Conservation (phyloP, 2,888 invertebrate genomes). For the Cephus pulcher region DNA sequence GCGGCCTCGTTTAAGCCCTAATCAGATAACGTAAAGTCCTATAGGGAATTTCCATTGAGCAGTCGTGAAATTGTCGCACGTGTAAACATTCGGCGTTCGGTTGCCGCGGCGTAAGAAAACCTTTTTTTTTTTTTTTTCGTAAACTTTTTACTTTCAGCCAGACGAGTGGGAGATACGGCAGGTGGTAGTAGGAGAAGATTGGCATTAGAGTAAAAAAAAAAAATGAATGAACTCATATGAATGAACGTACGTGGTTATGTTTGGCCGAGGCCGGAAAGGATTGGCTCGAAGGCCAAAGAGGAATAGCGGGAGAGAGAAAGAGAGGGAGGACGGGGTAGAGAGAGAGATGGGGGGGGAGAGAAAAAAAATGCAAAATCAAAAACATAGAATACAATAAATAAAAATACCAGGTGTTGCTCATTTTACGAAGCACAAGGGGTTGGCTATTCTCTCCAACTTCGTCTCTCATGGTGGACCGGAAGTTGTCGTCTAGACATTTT, state of each 20-base stretch:
- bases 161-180: background rate
- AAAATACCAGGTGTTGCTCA: constrained; percentile 37
- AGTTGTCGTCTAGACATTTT: constrained; percentile 59
- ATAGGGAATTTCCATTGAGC: background rate
- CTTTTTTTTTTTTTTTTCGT: background rate
- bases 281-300: constrained; percentile 36
- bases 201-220: too few species aligned
- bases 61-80: background rate
- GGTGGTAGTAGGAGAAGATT: background rate
- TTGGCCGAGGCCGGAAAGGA: constrained; percentile 42
- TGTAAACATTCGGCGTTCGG: background rate
- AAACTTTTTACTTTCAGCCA: background rate
- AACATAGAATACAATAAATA: constrained; percentile 16
- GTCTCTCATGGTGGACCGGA: constrained; percentile 48
- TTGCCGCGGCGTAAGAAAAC: background rate
- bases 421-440: constrained; percentile 30
- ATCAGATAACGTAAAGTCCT: background rate
- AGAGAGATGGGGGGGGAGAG: constrained; percentile 42
- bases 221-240: background rate
- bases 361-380: constrained; percentile 15
- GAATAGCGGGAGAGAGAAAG: constrained; percentile 10
- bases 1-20: background rate
- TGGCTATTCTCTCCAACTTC: background rate
- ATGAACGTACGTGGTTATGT: background rate
- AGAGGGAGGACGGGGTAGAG: constrained; percentile 42